A percentile compares a stretch with the other conserved stretches of the same genome.
These are phyloP conservation scores for Anser cygnoides DNA, from an alignment of 2,113 vertebrate species.

Conservation along the genomic window DNA sequence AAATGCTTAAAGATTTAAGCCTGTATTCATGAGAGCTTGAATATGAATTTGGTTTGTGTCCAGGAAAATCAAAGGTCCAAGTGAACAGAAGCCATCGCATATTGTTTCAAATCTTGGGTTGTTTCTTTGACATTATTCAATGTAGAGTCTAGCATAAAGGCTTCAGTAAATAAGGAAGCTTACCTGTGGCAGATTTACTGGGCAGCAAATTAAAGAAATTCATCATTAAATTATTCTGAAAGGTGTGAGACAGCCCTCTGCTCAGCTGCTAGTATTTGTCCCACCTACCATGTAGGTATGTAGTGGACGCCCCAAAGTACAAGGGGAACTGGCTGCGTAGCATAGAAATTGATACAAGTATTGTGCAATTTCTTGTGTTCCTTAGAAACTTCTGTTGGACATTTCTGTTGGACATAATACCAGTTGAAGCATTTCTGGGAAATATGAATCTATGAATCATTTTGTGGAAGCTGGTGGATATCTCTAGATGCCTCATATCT, in stretches of 20 bases:
- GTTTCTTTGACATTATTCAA: background rate
- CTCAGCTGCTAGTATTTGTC: background rate
- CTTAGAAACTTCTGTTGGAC: background rate
- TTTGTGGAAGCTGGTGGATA: background rate
- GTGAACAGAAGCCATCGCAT: background rate
- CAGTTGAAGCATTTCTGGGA: background rate
- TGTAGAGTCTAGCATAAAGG: background rate
- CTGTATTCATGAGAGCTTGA: background rate
- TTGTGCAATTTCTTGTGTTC: background rate
- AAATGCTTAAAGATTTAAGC: background rate
- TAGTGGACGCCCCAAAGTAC: background rate
- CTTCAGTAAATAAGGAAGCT: background rate
- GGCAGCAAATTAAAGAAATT: constrained; percentile 22
- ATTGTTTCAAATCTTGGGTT: background rate
- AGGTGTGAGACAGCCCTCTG: background rate
- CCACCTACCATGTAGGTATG: background rate
- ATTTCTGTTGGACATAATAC: background rate
- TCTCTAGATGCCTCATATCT: background rate
- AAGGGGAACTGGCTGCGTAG: background rate
- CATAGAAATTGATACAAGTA: background rate
- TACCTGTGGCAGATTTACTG: background rate
- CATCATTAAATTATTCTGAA: constrained; percentile 2
- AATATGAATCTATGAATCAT: background rate
- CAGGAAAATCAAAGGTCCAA: background rate
- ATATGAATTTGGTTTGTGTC: background rate